Percentiles rank a stretch among this genome's conserved stretches.
Evolutionary conservation across 2,113 vertebrate genomes (phyloP).

Genomic region (Austrofundulus limnaeus): DNA sequence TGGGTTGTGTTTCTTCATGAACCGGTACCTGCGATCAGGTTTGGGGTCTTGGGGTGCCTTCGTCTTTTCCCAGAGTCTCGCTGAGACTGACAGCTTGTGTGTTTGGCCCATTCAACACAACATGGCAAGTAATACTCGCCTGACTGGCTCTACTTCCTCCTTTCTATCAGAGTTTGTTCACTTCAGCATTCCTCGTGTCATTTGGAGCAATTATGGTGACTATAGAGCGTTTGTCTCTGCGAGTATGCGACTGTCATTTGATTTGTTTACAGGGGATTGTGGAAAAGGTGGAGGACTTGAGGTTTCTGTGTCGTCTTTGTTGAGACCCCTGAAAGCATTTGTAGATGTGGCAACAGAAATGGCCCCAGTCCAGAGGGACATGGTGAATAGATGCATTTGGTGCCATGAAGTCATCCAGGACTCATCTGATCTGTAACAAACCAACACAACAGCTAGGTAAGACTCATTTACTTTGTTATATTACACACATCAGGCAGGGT

Average conservation of each 20-base stretch:
- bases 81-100: conserved; percentile 15
- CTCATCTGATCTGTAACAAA: conserved; percentile 20
- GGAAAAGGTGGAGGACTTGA: conserved; percentile 31
- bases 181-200: conserved; percentile 60
- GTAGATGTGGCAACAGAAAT: conserved; percentile 45
- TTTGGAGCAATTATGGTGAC: conserved; percentile 20
- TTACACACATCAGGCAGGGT: background rate
- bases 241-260: conserved; percentile 50
- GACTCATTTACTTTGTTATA: conserved; percentile 6
- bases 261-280: conserved; percentile 34
- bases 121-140: conserved; percentile 60
- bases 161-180: conserved; percentile 38
- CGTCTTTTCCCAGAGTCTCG: background rate
- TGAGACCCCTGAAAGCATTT: conserved; percentile 11
- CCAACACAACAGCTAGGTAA: conserved; percentile 50
- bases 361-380: conserved; percentile 38
- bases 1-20: conserved; percentile 33
- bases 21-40: conserved; percentile 3
- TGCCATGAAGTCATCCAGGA: conserved; percentile 38
- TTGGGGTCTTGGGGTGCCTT: conserved; percentile 14
- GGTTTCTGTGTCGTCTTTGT: conserved; percentile 38
- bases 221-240: conserved; percentile 39
- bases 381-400: conserved; percentile 17
- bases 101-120: conserved; percentile 27
- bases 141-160: conserved; percentile 55